Evolutionary conservation across 2,113 vertebrate genomes (phyloP).

Genomic region (Lichenostomus cassidix): DNA sequence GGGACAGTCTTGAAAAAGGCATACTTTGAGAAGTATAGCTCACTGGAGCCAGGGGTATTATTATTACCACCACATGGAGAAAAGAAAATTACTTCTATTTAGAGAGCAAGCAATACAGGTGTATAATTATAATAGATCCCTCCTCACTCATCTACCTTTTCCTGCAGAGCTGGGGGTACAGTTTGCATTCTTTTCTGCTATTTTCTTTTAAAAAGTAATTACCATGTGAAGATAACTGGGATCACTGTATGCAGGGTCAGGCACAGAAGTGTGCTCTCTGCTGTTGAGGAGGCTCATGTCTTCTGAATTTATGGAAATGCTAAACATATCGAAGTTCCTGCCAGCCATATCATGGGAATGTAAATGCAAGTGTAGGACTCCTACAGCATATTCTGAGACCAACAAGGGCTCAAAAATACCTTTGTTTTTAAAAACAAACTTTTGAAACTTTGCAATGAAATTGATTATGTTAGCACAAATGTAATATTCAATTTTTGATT

Average conservation of each 20-base stretch:
- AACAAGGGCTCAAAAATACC: neutral
- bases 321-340: neutral
- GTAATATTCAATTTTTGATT: neutral
- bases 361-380: neutral
- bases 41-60: neutral
- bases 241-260: neutral
- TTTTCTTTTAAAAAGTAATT: constrained; percentile 11
- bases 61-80: constrained; percentile 22
- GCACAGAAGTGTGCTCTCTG: neutral
- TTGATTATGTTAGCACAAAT: neutral
- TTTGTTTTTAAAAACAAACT: neutral
- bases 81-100: constrained; percentile 49
- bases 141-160: neutral
- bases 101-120: constrained; percentile 49
- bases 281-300: neutral
- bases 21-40: neutral
- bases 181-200: constrained; percentile 10
- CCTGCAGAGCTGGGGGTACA: neutral
- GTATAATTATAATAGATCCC: constrained; percentile 21
- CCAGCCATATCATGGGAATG: neutral
- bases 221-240: neutral
- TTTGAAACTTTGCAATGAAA: neutral
- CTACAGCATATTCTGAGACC: neutral
- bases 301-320: neutral
- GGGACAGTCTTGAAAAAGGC: constrained; percentile 21